Base-by-base conservation (phyloP, 2,113 vertebrate species). In the Recurvirostra avosetta region DNA sequence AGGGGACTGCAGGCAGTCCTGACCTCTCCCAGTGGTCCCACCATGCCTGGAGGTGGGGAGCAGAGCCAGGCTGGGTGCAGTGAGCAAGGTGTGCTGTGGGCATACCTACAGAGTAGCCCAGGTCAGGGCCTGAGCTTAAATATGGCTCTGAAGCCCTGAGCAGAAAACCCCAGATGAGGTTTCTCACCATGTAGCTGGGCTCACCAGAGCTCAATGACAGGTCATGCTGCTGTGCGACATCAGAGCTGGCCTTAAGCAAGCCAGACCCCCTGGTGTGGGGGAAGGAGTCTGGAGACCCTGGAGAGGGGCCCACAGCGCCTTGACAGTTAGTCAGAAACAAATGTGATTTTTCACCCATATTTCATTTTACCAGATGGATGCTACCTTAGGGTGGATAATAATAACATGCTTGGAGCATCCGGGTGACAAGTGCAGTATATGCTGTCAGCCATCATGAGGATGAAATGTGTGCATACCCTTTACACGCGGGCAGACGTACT, bases 141-240 rank as follows among this genome's bases (percentile, higher is more conserved):
- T 43, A 34, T 8, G 27, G 4, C 38, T 71, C 47, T 43, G 34
- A 78, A 79, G 58, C 11, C 27, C 29, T 65, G 55, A 18, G 50
- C 36, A 47, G 71, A 63, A 84, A 84, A 23, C 10, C 18, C 6
- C 32, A 25, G 8, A 8, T 25, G 61, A 50, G 18, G 17, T 16
- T 90, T 78, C 32, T 56, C 1, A 1, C 23, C 20, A 15, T 18
- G 25, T 50, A 34, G 16, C n/a, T 29, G 36, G n/a, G 5, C 10
- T 92, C 19, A 30, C 12, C 19, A 29, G 81, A 82, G 34, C 38
- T 41, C 0, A 0, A 4, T 36, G 49, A 17, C 15, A 53, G 17
- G 13, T 65, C 16, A 4, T 0, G 8, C 45, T 85, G 40, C 68
- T 56, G 29, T 59, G 73, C 8, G 18, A 19, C 1, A 1, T 30